Evolutionary conservation across 2,113 vertebrate genomes (phyloP), one percentile per base, ranked within the genome.

Genomic region (Maccullochella peelii): DNA sequence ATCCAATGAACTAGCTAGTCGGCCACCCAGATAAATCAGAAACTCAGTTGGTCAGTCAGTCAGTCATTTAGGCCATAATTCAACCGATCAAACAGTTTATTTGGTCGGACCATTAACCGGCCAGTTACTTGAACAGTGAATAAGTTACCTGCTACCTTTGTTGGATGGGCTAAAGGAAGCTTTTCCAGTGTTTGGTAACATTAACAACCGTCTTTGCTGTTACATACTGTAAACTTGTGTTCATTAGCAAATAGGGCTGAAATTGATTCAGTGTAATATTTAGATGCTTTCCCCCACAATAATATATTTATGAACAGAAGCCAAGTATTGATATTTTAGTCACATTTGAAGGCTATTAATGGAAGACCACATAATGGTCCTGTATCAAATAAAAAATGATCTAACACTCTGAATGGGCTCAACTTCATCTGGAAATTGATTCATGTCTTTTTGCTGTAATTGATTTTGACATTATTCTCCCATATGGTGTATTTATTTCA

Each of bases 301-400:
- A 71, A 58, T 84, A 2, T 65, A 57, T 85, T 80, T 61, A 74
- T 83, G 52, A 75, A 68, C 21, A 42, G 7, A 68, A 58, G 84
- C 72, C 62, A 59, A 75, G 77, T 87, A 85, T 76, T 81, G 79
- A 81, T 36, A 66, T 80, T 80, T 72, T 52, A 62, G 47, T 77
- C 82, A 77, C 40, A 74, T 68, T 50, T 82, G 44, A 77, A 23
- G 70, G 33, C 68, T 69, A 59, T 44, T 79, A 84, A 62, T 72
- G 40, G 58, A 79, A 77, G 36, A 73, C 62, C 30, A 59, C 67
- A 77, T 73, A 58, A 84, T 76, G 59, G 27, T 25, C 16, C 58
- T 78, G 27, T 23, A 55, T 81, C 49, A 52, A 62, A 74, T 42
- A 63, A 67, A 66, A 84, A 67, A 70, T 65, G 21, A 74, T 80